Evolutionary conservation across 64 coral and sea anemone genomes (phyloP).

Genomic region (Anthopleura sola): DNA sequence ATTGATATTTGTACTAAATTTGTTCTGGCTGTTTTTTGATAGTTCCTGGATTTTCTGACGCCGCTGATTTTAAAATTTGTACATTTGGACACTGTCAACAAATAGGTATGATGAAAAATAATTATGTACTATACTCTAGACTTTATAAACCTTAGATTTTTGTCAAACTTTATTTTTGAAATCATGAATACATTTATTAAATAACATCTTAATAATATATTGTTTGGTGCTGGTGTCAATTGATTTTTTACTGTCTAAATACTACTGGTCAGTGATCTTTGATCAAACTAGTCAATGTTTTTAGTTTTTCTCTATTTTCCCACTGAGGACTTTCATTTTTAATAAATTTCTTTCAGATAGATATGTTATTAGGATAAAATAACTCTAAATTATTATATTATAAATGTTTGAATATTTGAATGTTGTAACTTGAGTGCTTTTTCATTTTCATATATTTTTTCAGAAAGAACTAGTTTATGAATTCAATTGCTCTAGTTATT

Average conservation of each 20-base stretch:
- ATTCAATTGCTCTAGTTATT: no score
- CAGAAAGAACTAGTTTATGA: no score
- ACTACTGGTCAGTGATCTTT: background rate
- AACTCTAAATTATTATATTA: no score
- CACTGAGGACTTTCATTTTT: no score
- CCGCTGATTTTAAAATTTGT: constrained; percentile 69
- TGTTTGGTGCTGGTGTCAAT: constrained; percentile 19
- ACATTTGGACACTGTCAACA: constrained; percentile 80
- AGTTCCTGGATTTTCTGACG: constrained; percentile 81
- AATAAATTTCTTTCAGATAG: no score
- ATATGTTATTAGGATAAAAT: no score
- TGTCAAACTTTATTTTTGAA: background rate
- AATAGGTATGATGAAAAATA: constrained; percentile 46
- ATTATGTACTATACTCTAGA: background rate
- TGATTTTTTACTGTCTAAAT: background rate
- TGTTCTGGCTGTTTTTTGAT: constrained; percentile 24
- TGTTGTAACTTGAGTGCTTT: no score
- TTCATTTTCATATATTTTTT: no score
- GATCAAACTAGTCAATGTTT: background rate
- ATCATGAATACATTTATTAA: constrained; percentile 56
- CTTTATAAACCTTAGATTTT: background rate
- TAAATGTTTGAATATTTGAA: no score
- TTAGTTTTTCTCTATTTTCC: background rate
- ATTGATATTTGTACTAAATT: background rate
- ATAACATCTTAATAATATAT: constrained; percentile 32